Base-by-base conservation (phyloP, 2,888 invertebrate genomes). In the Ormyrus labotus region DNA sequence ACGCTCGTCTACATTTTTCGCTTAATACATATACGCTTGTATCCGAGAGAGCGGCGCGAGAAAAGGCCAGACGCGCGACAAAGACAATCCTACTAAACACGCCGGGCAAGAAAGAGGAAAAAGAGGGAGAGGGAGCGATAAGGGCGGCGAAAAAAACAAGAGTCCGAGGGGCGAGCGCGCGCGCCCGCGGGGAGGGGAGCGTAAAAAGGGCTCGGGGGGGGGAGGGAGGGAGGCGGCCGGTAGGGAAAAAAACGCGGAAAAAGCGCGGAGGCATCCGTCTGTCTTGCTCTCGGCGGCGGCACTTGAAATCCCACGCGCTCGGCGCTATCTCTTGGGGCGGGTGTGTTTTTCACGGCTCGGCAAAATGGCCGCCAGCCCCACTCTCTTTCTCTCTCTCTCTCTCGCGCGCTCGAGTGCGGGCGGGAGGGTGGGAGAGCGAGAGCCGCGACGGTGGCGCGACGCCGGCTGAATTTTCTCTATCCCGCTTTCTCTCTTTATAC, bases 311-410 rank as follows among this genome's bases (percentile, higher is more conserved):
- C 81, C 58, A 72, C 74, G 81, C 81, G 74, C 83, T 83, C 83
- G 83, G 9, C 11, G 67, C 68, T 79, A 87, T 89, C 87, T 89
- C 89, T 84, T 83, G 88, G 89, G 90, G 89, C 87, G 89, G 89
- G 88, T 87, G 76, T 90, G 90, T 90, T 90, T 90, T 90, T 90
- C 90, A 87, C 87, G 85, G 86, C 88, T 89, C 58, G 85, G 85
- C 90, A 90, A 90, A 90, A 90, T 90, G 90, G 90, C 90, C 88
- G 90, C 89, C 90, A 83, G 85, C 87, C 88, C 70, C 70, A 71
- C 81, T 65, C 9, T 57, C 72, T 19, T 67, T 58, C 47, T 13
- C 61, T 48, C 6, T n/a, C 50, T 13, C 6, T 13, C 6, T n/a
- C 50, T 13, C 6, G 13, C 50, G 55, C 45, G 75, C 77, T 19